Conservation (phyloP, 1,140 invertebrate species). For the Drosophila ogumai region DNA sequence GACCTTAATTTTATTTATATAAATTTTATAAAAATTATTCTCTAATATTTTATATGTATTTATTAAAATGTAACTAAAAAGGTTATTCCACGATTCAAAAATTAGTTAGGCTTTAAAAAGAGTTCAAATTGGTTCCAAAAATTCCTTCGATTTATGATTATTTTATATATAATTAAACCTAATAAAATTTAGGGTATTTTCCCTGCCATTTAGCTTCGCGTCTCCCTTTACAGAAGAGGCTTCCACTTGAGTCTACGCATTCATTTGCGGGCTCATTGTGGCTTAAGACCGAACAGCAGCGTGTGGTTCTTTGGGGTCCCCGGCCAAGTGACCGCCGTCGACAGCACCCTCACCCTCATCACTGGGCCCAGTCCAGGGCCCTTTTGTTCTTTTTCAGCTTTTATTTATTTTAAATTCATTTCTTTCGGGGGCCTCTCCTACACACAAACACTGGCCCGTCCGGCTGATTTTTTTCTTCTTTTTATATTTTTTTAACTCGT, state of each 20-base stretch:
- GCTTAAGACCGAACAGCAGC: conserved; percentile 11
- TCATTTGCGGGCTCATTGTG: conserved; percentile 81
- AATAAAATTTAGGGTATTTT: conserved; percentile 17
- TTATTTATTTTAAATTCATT: conserved; percentile 83
- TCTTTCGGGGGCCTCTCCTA: conserved; percentile 61
- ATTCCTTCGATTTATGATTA: fast-evolving
- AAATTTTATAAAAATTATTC: neutral
- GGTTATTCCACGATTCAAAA: neutral
- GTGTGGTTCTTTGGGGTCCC: conserved; percentile 32
- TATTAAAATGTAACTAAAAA: neutral
- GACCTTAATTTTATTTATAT: neutral
- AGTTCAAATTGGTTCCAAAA: too few relatives aligned
- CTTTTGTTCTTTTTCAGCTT: conserved; percentile 77
- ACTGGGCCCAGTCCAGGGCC: conserved; percentile 26
- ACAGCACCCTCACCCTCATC: conserved; percentile 73
- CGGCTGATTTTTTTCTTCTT: conserved; percentile 52
- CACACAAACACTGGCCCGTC: conserved; percentile 36
- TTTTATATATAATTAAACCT: neutral
- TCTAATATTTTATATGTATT: neutral
- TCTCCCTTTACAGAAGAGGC: conserved; percentile 18
- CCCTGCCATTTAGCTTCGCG: neutral
- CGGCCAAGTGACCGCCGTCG: conserved; percentile 48
- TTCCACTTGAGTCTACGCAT: conserved; percentile 74
- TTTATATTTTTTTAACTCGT: conserved; percentile 75
- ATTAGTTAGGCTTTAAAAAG: neutral